Evolutionary conservation across 2,113 vertebrate genomes (phyloP).

Genomic region (Heterochromis multidens): DNA sequence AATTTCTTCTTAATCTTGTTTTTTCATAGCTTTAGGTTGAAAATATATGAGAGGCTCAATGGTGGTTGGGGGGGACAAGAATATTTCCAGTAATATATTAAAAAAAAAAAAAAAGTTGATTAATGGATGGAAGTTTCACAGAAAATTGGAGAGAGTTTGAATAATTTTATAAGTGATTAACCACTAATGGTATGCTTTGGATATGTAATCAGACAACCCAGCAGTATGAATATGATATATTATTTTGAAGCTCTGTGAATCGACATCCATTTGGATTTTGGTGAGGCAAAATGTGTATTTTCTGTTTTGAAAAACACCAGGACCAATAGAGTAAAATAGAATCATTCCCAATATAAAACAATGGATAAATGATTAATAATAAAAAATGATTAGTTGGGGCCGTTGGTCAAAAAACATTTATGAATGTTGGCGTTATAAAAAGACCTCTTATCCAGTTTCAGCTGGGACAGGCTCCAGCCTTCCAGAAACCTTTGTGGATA

Average conservation of each 20-base stretch:
- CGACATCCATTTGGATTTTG: background rate
- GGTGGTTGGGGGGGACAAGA: background rate
- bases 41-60: background rate
- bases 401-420: background rate
- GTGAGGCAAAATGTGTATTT: background rate
- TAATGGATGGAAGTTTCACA: background rate
- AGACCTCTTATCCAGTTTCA: background rate
- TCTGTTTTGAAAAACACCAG: background rate
- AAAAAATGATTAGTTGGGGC: background rate
- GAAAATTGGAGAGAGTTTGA: background rate
- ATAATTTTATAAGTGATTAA: background rate
- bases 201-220: background rate
- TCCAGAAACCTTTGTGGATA: background rate
- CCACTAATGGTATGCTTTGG: background rate
- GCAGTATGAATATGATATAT: background rate
- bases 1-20: conserved; percentile 7
- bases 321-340: background rate
- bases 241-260: background rate
- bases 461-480: background rate
- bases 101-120: background rate
- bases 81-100: background rate
- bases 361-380: background rate
- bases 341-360: background rate
- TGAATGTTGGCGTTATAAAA: background rate
- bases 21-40: background rate